Evolutionary conservation across 2,113 vertebrate species (phyloP).

Genomic region (human (Homo sapiens)): DNA sequence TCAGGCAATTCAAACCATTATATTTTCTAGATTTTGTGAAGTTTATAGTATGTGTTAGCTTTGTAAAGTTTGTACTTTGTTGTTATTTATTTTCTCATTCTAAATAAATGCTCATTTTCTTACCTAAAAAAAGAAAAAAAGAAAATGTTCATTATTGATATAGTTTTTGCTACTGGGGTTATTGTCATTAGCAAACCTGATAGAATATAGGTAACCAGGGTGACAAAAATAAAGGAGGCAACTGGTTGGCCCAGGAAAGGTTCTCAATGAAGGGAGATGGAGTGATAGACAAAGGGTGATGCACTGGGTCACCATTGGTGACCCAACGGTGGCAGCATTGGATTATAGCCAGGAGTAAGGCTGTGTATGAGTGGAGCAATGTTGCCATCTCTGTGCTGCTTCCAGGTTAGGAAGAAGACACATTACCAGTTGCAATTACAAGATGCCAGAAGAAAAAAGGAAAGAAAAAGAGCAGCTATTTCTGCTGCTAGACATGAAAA

Average conservation of each 20-base stretch:
- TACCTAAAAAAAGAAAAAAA: too few species aligned
- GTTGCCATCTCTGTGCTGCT: conserved; percentile 17
- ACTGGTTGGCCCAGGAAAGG: background rate
- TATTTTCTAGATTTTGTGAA: too few species aligned
- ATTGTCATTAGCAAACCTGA: background rate
- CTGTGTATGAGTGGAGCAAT: background rate
- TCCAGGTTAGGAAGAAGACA: conserved; percentile 33
- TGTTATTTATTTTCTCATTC: too few species aligned
- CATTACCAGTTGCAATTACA: background rate
- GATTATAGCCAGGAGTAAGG: background rate
- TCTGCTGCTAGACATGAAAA: conserved; percentile 15
- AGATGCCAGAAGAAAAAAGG: background rate
- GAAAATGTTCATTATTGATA: background rate
- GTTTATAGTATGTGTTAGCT: too few species aligned
- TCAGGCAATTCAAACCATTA: too few species aligned
- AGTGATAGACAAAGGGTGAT: background rate
- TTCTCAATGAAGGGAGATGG: background rate
- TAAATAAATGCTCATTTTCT: too few species aligned
- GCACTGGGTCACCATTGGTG: background rate
- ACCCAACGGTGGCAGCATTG: background rate
- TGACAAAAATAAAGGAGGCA: background rate
- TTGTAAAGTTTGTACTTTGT: too few species aligned
- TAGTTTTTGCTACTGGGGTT: background rate
- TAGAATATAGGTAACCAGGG: background rate
- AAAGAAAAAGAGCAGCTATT: conserved; percentile 66